These are phyloP conservation scores for Callinectes sapidus DNA, from an alignment of 2,888 invertebrate genomes.

Conservation along the genomic window DNA sequence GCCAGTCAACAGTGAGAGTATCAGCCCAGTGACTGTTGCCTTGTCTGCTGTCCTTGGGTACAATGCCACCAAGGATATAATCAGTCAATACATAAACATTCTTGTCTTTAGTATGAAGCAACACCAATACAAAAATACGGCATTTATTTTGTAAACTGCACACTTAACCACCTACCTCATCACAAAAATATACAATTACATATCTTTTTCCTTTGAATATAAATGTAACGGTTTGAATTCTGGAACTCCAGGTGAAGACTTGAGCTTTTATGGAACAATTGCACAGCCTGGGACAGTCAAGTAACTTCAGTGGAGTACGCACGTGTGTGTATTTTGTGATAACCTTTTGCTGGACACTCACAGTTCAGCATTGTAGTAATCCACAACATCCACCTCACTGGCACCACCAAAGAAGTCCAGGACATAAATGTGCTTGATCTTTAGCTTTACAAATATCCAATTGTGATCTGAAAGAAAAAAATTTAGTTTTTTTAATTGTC, in stretches of 20 bases:
- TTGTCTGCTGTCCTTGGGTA: too few relatives aligned
- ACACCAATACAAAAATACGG: background rate
- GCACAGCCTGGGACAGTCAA: background rate
- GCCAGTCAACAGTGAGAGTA: too few relatives aligned
- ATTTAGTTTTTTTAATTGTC: background rate
- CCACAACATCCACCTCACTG: slow-evolving; percentile 81
- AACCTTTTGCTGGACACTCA: background rate
- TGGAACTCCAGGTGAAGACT: background rate
- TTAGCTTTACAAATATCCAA: slow-evolving; percentile 87
- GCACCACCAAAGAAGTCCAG: slow-evolving; percentile 89
- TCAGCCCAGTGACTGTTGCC: too few relatives aligned
- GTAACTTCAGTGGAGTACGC: background rate
- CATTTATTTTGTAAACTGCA: background rate
- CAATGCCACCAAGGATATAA: too few relatives aligned
- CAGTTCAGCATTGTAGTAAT: slow-evolving; percentile 81
- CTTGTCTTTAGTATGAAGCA: background rate
- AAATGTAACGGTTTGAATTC: background rate
- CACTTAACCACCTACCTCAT: background rate
- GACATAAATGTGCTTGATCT: slow-evolving; percentile 84
- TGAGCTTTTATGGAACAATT: background rate
- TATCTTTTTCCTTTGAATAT: background rate
- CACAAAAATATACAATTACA: background rate
- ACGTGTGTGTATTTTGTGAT: background rate
- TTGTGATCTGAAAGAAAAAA: slow-evolving; percentile 66
- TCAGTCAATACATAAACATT: background rate